phyloP scores from a whole-genome alignment of 2,113 vertebrate species.

The Oophaga pumilio region DNA sequence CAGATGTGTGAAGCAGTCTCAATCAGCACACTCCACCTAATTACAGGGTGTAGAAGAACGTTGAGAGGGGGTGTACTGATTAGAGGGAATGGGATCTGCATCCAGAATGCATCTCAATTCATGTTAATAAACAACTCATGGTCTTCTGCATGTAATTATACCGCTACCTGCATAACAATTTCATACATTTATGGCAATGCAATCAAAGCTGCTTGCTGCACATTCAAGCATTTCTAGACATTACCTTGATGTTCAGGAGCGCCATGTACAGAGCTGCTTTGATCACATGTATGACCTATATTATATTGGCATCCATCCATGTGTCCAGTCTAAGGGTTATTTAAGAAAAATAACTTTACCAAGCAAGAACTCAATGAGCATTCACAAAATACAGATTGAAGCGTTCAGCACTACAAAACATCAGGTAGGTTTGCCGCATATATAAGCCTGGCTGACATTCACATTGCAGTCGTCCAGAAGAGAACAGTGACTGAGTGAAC shows the following conservation, averaged over 20 bases:
- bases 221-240: background rate
- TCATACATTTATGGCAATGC: background rate
- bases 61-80: conserved; percentile 10
- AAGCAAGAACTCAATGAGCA: background rate
- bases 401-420: background rate
- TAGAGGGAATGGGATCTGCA: background rate
- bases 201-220: background rate
- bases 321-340: background rate
- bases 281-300: background rate
- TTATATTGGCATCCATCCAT: background rate
- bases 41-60: conserved; percentile 12
- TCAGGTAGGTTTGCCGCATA: too few relatives aligned
- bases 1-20: conserved; percentile 2
- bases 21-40: conserved; percentile 32
- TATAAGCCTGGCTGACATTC: too few relatives aligned
- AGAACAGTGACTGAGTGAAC: too few relatives aligned
- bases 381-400: background rate
- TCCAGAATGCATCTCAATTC: background rate
- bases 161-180: background rate
- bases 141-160: background rate
- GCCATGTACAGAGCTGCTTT: background rate
- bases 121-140: conserved; percentile 10
- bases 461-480: too few relatives aligned
- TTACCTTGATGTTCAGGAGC: background rate
- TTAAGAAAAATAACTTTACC: too few relatives aligned